Percentiles rank a stretch among this genome's conserved stretches.
These are phyloP conservation scores for Drosophila athabasca DNA, from an alignment of 1,140 invertebrate genomes.

Conservation along the genomic window DNA sequence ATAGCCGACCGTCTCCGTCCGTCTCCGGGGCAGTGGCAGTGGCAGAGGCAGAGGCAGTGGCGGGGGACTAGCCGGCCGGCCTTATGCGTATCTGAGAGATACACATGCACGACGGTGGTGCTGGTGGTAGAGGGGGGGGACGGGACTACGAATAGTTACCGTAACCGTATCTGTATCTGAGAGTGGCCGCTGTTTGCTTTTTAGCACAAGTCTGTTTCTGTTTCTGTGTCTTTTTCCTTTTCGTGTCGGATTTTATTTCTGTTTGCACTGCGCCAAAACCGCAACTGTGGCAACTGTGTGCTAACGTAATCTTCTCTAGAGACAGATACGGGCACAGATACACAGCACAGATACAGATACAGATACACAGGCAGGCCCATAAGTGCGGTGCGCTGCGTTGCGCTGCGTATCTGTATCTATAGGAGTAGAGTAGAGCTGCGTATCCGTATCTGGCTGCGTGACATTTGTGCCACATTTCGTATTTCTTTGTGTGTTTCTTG, in stretches of 20 bases:
- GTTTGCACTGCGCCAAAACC: constrained; percentile 63
- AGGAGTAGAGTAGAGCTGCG: constrained; percentile 8
- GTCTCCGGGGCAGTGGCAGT: background rate
- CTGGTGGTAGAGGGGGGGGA: constrained; percentile 6
- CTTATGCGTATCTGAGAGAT: constrained; percentile 75
- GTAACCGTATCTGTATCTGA: constrained; percentile 68
- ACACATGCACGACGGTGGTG: constrained; percentile 30
- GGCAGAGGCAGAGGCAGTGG: no score
- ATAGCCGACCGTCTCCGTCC: constrained; percentile 52
- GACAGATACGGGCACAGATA: constrained; percentile 59
- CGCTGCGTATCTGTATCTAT: constrained; percentile 27
- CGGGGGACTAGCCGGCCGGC: constrained; percentile 36
- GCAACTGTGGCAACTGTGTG: constrained; percentile 55
- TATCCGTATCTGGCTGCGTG: constrained; percentile 40
- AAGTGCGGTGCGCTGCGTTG: constrained; percentile 21
- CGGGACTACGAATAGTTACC: constrained; percentile 42
- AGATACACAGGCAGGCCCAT: constrained; percentile 29
- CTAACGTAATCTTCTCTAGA: constrained; percentile 72
- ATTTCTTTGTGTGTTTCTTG: constrained; percentile 44
- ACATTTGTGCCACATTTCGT: constrained; percentile 46
- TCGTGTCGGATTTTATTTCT: constrained; percentile 59
- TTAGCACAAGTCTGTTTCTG: constrained; percentile 69
- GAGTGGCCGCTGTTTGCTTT: constrained; percentile 69
- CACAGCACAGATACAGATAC: constrained; percentile 19
- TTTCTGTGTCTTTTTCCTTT: constrained; percentile 33